Conservation (phyloP, 2,797 vertebrate genomes). For the Taenioides sp. region DNA sequence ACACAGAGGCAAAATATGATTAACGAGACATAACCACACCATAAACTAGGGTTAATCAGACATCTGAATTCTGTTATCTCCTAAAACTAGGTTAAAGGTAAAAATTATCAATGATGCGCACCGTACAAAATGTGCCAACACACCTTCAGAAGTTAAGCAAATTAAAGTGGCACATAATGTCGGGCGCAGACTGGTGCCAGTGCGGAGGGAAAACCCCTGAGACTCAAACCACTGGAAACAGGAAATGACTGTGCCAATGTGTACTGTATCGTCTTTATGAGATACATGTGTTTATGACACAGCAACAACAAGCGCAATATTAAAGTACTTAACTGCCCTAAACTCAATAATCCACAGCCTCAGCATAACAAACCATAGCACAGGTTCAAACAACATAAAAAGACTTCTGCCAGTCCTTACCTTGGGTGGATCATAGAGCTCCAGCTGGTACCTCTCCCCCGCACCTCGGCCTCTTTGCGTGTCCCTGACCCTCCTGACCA, state of each 20-base stretch:
- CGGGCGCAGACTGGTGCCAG: slow-evolving; percentile 38
- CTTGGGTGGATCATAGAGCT: slow-evolving; percentile 96
- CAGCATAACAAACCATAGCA: neutral
- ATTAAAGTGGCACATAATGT: slow-evolving; percentile 9
- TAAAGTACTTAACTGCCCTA: neutral
- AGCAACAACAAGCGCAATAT: slow-evolving; percentile 23
- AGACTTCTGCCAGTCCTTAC: slow-evolving; percentile 71
- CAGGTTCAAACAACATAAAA: neutral
- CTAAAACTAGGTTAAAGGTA: slow-evolving; percentile 26
- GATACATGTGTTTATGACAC: slow-evolving; percentile 11
- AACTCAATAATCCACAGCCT: neutral
- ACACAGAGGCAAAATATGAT: slow-evolving; percentile 1
- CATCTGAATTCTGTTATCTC: neutral
- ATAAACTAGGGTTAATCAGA: neutral
- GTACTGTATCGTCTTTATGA: slow-evolving; percentile 7
- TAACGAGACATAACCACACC: slow-evolving; percentile 8
- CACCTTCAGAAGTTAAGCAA: slow-evolving; percentile 19
- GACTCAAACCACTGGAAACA: slow-evolving; percentile 64
- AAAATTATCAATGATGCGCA: slow-evolving; percentile 22
- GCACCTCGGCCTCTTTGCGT: slow-evolving; percentile 46
- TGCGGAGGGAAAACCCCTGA: slow-evolving; percentile 36
- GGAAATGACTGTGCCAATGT: slow-evolving; percentile 49
- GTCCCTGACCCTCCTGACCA: slow-evolving; percentile 81
- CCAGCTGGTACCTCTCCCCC: slow-evolving; percentile 79
- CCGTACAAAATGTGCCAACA: slow-evolving; percentile 1